Percentiles rank a stretch among this genome's conserved stretches.
phyloP scores from a whole-genome alignment of 2,797 vertebrate genomes.

The Lacerta agilis region DNA sequence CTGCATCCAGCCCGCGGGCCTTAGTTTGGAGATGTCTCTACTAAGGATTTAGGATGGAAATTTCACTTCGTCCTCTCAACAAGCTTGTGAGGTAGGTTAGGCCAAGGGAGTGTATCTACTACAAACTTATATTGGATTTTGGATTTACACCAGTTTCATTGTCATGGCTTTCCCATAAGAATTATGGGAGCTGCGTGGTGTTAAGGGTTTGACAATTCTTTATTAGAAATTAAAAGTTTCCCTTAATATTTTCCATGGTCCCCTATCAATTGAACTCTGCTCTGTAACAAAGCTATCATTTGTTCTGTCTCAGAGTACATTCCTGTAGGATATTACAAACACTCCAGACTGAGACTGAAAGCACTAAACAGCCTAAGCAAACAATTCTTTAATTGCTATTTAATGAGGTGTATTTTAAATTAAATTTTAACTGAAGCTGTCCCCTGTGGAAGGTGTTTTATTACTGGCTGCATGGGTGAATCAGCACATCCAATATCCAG shows the following conservation, averaged over 20 bases:
- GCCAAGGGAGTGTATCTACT: neutral
- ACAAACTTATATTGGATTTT: neutral
- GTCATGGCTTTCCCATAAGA: neutral
- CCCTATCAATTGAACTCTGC: conserved; percentile 16
- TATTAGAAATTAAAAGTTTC: neutral
- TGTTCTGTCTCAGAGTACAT: neutral
- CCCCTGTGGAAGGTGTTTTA: neutral
- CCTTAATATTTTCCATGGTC: neutral
- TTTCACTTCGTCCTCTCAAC: neutral
- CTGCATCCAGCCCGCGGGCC: too few species aligned
- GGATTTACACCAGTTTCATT: neutral
- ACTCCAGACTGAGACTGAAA: neutral
- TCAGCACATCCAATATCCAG: neutral
- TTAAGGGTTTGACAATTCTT: neutral
- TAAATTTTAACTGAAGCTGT: neutral
- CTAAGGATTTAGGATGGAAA: neutral
- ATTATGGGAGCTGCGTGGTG: neutral
- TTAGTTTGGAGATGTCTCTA: too few species aligned
- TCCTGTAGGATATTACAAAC: conserved; percentile 20
- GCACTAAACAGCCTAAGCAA: conserved; percentile 8
- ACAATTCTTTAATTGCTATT: conserved; percentile 22
- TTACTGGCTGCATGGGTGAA: neutral
- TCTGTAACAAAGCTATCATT: conserved; percentile 7
- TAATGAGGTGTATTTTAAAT: conserved; percentile 22
- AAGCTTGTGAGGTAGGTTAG: neutral